Conservation (phyloP, 2,113 vertebrate genomes). For the Strix aluco region DNA sequence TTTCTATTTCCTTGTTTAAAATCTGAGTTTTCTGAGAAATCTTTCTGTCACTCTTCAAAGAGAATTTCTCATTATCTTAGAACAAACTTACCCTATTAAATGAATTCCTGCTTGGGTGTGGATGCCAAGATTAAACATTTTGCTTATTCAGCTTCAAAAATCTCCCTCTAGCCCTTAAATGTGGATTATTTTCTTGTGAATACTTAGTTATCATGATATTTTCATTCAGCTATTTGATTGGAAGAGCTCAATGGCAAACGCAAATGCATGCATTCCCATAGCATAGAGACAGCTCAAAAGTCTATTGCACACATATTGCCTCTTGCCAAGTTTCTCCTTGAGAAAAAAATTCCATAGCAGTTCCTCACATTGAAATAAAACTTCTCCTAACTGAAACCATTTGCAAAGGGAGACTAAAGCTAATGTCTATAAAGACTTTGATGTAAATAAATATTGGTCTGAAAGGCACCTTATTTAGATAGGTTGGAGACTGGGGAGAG, state of each 20-base stretch:
- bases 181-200: background rate
- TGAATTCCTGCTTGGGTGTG: background rate
- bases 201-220: background rate
- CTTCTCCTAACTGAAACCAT: background rate
- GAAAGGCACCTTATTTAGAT: background rate
- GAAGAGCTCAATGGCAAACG: background rate
- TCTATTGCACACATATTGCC: background rate
- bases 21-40: background rate
- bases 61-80: background rate
- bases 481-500: background rate
- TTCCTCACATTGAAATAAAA: background rate
- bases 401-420: background rate
- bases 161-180: background rate
- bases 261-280: background rate
- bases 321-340: background rate
- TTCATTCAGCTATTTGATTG: background rate
- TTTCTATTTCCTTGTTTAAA: background rate
- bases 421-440: background rate
- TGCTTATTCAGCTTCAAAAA: background rate
- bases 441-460: background rate
- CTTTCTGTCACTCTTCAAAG: background rate
- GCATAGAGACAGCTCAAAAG: background rate
- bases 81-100: background rate
- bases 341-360: background rate
- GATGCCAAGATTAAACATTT: background rate